Base-by-base conservation (phyloP, 2,797 vertebrate species). In the Octomys mimax region DNA sequence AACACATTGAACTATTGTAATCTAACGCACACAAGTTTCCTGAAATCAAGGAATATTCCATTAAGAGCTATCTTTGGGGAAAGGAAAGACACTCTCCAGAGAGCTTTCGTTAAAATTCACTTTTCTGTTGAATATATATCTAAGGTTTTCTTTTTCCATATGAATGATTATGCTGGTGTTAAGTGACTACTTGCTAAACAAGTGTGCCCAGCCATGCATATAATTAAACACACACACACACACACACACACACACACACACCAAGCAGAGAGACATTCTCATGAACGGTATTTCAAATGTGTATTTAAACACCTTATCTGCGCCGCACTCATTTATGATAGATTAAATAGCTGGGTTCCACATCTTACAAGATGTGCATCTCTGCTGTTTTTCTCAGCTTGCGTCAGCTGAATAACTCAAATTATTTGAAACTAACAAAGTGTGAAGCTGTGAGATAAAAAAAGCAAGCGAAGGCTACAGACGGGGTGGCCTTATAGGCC, bases 381-480 rank as follows among this genome's bases (percentile, higher is more conserved):
- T 19, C 5, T 26, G 22, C 87, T 93, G 24, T 73, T 96, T 81
- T 92, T 91, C 89, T 97, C 42, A 87, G 61, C 5, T 95, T 93
- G 13, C 59, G 46, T 91, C 92, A 87, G 12, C 22, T 71, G 77
- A 96, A 92, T 95, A 95, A 92, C 66, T 91, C 42, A 79, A 93
- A 96, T 97, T 85, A 96, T 80, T 89, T 95, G 81, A 24, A 95
- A 66, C 73, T 62, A 57, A 22, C 54, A 96, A 80, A 79, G 78
- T 85, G 94, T 91, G 75, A 95, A 97, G 92, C 80, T 75, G 22
- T 78, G 78, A 82, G 49, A 89, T 96, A 49, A 59, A 88, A 91
- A 96, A 91, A 77, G 61, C 24, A 93, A 97, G 95, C 77, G 87
- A 92, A 96, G 88, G 57, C 57, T 93, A 3, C 42, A 71, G 88